These are phyloP conservation scores for Sinonovacula constricta DNA, from an alignment of 1,140 invertebrate species.

Conservation along the genomic window DNA sequence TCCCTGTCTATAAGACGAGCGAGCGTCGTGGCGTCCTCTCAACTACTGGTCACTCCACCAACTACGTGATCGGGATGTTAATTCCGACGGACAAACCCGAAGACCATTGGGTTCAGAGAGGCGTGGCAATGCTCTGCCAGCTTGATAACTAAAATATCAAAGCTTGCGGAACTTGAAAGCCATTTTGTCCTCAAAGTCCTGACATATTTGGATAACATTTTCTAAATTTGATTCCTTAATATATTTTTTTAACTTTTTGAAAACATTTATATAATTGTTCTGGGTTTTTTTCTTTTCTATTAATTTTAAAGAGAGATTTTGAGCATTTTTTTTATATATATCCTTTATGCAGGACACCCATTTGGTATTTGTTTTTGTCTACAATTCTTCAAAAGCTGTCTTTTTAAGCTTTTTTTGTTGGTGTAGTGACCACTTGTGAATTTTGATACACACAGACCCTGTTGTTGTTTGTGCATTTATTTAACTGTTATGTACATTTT, in stretches of 20 bases:
- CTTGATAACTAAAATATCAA: constrained; percentile 87
- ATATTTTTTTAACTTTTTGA: background rate
- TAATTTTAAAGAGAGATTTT: background rate
- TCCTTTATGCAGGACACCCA: constrained; percentile 44
- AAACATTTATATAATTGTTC: too few species aligned
- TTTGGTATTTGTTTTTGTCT: constrained; percentile 49
- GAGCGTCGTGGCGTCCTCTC: constrained; percentile 82
- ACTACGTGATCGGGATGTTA: constrained; percentile 77
- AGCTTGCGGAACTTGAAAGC: background rate
- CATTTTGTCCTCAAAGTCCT: constrained; percentile 9
- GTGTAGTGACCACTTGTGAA: constrained; percentile 38
- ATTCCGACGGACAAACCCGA: constrained; percentile 74
- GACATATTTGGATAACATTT: constrained; percentile 38
- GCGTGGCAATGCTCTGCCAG: constrained; percentile 85
- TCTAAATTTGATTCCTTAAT: background rate
- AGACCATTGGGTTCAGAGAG: constrained; percentile 77
- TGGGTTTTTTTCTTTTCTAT: background rate
- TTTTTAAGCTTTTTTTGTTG: constrained; percentile 10
- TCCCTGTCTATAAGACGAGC: constrained; percentile 93
- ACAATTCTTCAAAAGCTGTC: background rate
- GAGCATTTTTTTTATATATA: constrained; percentile 36
- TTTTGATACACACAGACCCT: background rate
- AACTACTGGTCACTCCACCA: constrained; percentile 79
- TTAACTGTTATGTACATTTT: too few species aligned
- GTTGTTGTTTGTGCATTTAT: constrained; percentile 32